Evolutionary conservation across 2,888 invertebrate genomes (phyloP), one percentile per base, ranked within the genome.

Genomic region (Amphipyra tragopoginis): DNA sequence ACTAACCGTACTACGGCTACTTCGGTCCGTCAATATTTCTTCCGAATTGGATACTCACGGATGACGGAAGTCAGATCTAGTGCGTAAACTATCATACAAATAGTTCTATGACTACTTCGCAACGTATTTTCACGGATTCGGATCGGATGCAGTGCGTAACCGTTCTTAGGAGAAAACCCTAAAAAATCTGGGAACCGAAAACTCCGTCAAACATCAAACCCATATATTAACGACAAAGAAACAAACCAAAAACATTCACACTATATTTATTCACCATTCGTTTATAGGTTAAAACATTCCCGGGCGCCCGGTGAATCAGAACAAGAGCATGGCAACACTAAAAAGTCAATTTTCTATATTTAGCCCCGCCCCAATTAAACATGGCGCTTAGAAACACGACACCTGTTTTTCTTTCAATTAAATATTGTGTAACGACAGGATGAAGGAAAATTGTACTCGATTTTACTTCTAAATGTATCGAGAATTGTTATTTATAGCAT

Each of bases 281-380:
- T 68, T 70, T 77, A 79, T 77, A 78, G 69, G 56, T 73, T 75
- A 68, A 65, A 69, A 72, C 69, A 75, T 69, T 78, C 71, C 59
- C 68, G 65, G 49, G 48, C 56, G 60, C 55, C 57, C 69, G 72
- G 67, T 72, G 79, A 76, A 59, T 61, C 65, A 71, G 68, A 74
- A 77, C 55, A 80, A 77, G 69, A 78, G 63, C 65, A 79, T 64
- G 69, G 80, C 80, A 84, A 79, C 79, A 82, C 79, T 77, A 77
- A 84, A 82, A 86, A 87, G 82, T 86, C 80, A 82, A 81, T 83
- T 78, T 79, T 82, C 87, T 87, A 88, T 83, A 84, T 86, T 85
- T 87, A 89, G 75, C 56, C 64, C 61, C 80, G 89, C 56, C 77
- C 89, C 82, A 86, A 89, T 89, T 88, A 84, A 86, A 77, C 56